These are phyloP conservation scores for Drosophila recens DNA, from an alignment of 2,888 invertebrate species.

Conservation along the genomic window DNA sequence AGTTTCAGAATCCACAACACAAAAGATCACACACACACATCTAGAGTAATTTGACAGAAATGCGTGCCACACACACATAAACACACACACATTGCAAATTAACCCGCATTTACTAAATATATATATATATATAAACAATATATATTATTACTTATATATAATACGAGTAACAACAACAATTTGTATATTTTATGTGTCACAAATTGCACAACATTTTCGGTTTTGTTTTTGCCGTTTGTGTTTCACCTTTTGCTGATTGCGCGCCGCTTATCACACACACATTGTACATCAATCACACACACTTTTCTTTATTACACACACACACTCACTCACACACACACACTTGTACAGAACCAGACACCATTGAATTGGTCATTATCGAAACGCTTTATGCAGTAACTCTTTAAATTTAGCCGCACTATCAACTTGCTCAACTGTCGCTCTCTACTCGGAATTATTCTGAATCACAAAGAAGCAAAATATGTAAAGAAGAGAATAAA, in stretches of 20 bases:
- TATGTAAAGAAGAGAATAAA: conserved; percentile 2
- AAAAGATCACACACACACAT: conserved; percentile 25
- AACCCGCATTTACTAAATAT: conserved; percentile 61
- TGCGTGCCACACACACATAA: conserved; percentile 61
- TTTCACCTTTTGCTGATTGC: conserved; percentile 69
- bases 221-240: conserved; percentile 67
- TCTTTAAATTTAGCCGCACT: conserved; percentile 59
- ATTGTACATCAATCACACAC: conserved; percentile 12
- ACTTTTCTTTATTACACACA: conserved; percentile 7
- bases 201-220: conserved; percentile 65
- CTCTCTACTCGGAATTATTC: conserved; percentile 7
- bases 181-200: conserved; percentile 51
- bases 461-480: conserved; percentile 35
- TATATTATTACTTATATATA: conserved; percentile 18
- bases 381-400: conserved; percentile 49
- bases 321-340: conserved; percentile 31
- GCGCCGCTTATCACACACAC: conserved; percentile 57
- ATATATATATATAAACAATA: conserved; percentile 9
- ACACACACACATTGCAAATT: conserved; percentile 55
- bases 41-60: conserved; percentile 50
- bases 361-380: conserved; percentile 53
- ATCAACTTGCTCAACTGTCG: conserved; percentile 27
- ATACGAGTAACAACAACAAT: conserved; percentile 46
- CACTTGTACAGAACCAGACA: conserved; percentile 24
- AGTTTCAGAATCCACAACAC: conserved; percentile 85